A percentile compares a stretch with the other conserved stretches of the same genome.
These are phyloP conservation scores for Hydrozoanthus tunicans DNA, from an alignment of 64 coral and sea anemone species.

Conservation along the genomic window DNA sequence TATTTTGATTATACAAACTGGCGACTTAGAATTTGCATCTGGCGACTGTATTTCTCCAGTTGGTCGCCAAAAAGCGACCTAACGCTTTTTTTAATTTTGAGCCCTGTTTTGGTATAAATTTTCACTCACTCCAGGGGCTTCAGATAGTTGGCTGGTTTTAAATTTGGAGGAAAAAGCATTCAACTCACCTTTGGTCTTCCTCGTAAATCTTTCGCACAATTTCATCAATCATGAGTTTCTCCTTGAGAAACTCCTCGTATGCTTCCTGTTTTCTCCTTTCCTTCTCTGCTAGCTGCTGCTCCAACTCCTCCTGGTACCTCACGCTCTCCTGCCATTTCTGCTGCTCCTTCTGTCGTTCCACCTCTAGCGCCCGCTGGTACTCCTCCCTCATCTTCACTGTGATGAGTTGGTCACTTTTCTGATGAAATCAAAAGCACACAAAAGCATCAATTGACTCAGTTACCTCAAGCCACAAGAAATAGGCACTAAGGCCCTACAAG, in stretches of 20 bases:
- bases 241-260: constrained; percentile 97
- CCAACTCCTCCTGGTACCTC: constrained; percentile 86
- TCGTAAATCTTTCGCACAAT: constrained; percentile 99
- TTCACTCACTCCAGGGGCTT: too few relatives aligned
- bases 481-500: too few relatives aligned
- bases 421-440: not conserved
- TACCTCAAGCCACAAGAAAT: too few relatives aligned
- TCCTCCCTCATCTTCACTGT: constrained; percentile 84
- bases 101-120: too few relatives aligned
- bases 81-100: too few relatives aligned
- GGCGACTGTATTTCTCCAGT: too few relatives aligned
- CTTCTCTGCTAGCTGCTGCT: constrained; percentile 86
- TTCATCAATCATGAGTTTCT: constrained; percentile 99
- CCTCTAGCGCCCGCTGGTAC: constrained; percentile 76
- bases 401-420: constrained; percentile 81
- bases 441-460: not conserved
- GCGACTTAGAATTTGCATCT: too few relatives aligned
- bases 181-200: constrained; percentile 88
- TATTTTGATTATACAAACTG: too few relatives aligned
- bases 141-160: too few relatives aligned
- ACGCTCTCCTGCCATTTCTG: constrained; percentile 95
- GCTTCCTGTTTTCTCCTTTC: constrained; percentile 90
- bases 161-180: not conserved
- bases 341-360: constrained; percentile 81
- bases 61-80: too few relatives aligned